Evolutionary conservation across 2,888 invertebrate genomes (phyloP).

Genomic region (Acrobasis repandana): DNA sequence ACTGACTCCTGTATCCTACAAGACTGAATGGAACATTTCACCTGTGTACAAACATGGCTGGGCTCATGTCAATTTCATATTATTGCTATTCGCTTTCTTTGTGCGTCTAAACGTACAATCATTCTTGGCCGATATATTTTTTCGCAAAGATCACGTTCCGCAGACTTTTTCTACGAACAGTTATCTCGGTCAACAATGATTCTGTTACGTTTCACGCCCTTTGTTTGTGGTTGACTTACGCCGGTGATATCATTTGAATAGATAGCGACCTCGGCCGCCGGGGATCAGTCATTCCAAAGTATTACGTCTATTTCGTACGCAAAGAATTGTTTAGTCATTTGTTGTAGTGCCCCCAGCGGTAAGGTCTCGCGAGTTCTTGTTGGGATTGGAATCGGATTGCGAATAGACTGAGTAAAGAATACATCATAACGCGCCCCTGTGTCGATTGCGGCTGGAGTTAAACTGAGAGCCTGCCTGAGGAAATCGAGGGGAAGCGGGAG

Average conservation of each 20-base stretch:
- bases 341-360: conserved; percentile 32
- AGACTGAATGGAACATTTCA: conserved; percentile 78
- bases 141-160: too few relatives aligned
- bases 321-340: conserved; percentile 28
- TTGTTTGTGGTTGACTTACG: conserved; percentile 1
- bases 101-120: too few relatives aligned
- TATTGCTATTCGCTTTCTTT: conserved; percentile 46
- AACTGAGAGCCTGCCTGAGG: too few relatives aligned
- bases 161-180: too few relatives aligned
- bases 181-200: too few relatives aligned
- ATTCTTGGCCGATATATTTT: too few relatives aligned
- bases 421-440: conserved; percentile 39
- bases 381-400: conserved; percentile 51
- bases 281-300: conserved; percentile 36
- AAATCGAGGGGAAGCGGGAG: too few relatives aligned
- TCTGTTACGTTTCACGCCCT: too few relatives aligned
- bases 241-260: conserved; percentile 25
- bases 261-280: conserved; percentile 27
- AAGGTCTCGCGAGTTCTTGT: conserved; percentile 35
- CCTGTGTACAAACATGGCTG: conserved; percentile 61
- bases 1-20: conserved; percentile 62
- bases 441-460: neutral
- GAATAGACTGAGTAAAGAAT: conserved; percentile 58
- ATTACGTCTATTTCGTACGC: conserved; percentile 25
- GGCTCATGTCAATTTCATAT: conserved; percentile 72